A percentile compares a stretch with the other conserved stretches of the same genome.
Evolutionary conservation across 2,888 invertebrate species (phyloP).

Genomic region (Conus canariensis): DNA sequence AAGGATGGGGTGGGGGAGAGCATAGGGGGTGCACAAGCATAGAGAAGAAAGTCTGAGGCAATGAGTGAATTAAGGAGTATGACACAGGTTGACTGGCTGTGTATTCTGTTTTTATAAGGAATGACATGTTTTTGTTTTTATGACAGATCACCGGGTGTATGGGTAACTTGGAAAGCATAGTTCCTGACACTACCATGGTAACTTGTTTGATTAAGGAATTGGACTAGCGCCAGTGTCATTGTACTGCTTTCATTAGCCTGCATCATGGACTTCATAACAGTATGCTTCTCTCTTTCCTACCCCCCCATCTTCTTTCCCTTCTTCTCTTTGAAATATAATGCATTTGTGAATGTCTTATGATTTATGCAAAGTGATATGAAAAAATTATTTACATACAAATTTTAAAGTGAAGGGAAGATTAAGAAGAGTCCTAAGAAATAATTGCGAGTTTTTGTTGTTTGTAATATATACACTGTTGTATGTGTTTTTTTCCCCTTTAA

Average conservation of each 20-base stretch:
- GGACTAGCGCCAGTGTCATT: neutral
- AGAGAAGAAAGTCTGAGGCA: neutral
- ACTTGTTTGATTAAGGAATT: slow-evolving; percentile 1
- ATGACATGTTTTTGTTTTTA: neutral
- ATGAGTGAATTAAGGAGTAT: neutral
- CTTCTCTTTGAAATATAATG: neutral
- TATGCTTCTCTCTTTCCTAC: neutral
- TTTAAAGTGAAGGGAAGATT: neutral
- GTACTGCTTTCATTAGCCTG: neutral
- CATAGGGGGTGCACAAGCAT: neutral
- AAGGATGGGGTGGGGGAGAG: neutral
- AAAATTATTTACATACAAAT: neutral
- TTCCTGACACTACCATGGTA: neutral
- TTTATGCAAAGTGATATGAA: neutral
- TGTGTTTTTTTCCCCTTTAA: no score
- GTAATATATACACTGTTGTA: no score
- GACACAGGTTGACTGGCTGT: neutral
- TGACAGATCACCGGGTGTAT: neutral
- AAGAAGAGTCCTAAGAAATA: neutral
- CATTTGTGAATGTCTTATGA: neutral
- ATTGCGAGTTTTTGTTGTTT: no score
- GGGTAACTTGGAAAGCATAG: neutral
- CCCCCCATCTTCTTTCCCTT: neutral
- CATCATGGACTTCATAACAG: neutral
- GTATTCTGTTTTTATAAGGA: neutral